These are phyloP conservation scores for Drosophila rhopaloa DNA, from an alignment of 1,140 invertebrate species.

Conservation along the genomic window DNA sequence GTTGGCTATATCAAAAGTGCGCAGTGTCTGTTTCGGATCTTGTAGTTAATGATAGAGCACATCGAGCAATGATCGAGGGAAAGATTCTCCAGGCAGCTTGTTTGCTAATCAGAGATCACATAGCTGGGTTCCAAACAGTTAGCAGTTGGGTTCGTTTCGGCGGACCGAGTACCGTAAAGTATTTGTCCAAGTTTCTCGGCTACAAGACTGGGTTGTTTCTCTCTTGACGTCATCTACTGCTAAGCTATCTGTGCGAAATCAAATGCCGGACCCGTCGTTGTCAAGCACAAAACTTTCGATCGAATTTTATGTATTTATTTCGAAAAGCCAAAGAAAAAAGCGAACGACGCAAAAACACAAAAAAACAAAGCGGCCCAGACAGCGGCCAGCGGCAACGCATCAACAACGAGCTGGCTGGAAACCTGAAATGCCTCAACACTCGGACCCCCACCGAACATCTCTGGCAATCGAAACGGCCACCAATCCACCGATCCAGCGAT, in stretches of 20 bases:
- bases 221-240: conserved; percentile 64
- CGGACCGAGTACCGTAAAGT: conserved; percentile 72
- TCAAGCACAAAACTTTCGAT: conserved; percentile 76
- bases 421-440: conserved; percentile 82
- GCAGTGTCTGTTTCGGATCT: conserved; percentile 41
- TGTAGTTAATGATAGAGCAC: conserved; percentile 64
- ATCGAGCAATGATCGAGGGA: conserved; percentile 2
- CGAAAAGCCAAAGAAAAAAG: conserved; percentile 38
- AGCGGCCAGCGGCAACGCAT: conserved; percentile 75
- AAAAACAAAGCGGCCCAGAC: conserved; percentile 70
- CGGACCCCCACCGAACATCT: conserved; percentile 70
- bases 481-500: conserved; percentile 58
- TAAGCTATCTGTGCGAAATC: conserved; percentile 72
- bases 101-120: conserved; percentile 75
- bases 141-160: conserved; percentile 52
- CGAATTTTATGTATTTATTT: conserved; percentile 80
- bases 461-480: conserved; percentile 59
- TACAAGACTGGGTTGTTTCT: conserved; percentile 55
- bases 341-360: conserved; percentile 37
- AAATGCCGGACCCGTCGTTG: conserved; percentile 72
- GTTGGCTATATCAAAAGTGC: conserved; percentile 49
- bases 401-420: conserved; percentile 61
- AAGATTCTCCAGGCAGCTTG: conserved; percentile 49
- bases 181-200: conserved; percentile 72
- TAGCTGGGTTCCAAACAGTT: conserved; percentile 64